phyloP scores from a whole-genome alignment of 2,797 vertebrate genomes.

The Perodicticus potto region DNA sequence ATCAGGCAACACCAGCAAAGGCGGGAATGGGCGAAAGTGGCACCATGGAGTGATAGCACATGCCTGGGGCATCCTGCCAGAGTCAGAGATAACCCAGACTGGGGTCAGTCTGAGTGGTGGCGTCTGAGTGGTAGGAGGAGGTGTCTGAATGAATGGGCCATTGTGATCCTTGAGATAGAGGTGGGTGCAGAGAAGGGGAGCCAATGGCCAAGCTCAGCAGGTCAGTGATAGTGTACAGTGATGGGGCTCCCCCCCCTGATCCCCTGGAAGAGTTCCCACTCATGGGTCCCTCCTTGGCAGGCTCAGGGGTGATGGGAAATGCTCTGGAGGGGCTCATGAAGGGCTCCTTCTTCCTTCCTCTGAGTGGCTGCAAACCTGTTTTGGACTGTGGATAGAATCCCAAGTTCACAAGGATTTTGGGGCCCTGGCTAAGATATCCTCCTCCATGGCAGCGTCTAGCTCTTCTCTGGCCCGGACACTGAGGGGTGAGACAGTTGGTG shows the following conservation, averaged over 20 bases:
- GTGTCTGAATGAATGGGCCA: neutral
- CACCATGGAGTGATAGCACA: too few relatives aligned
- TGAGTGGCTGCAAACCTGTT: neutral
- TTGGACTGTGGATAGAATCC: neutral
- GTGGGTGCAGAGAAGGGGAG: neutral
- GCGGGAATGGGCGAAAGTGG: neutral
- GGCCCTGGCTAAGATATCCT: neutral
- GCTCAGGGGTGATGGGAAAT: neutral
- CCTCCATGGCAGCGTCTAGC: too few relatives aligned
- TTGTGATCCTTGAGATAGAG: neutral
- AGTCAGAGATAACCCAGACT: neutral
- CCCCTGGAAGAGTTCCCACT: neutral
- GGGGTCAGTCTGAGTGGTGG: neutral
- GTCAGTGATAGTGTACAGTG: neutral
- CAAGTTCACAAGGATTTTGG: neutral
- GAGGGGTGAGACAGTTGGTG: conserved; percentile 18
- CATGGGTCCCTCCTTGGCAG: neutral
- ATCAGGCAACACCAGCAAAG: neutral
- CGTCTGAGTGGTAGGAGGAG: neutral
- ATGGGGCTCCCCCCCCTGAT: neutral
- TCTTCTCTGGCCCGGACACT: conserved; percentile 18
- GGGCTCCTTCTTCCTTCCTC: neutral
- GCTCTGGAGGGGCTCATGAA: neutral
- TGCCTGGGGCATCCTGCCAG: neutral
- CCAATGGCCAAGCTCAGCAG: neutral